These are phyloP conservation scores for fruit fly (Drosophila melanogaster) DNA, from an alignment of 1,140 invertebrate genomes.

Conservation along the genomic window DNA sequence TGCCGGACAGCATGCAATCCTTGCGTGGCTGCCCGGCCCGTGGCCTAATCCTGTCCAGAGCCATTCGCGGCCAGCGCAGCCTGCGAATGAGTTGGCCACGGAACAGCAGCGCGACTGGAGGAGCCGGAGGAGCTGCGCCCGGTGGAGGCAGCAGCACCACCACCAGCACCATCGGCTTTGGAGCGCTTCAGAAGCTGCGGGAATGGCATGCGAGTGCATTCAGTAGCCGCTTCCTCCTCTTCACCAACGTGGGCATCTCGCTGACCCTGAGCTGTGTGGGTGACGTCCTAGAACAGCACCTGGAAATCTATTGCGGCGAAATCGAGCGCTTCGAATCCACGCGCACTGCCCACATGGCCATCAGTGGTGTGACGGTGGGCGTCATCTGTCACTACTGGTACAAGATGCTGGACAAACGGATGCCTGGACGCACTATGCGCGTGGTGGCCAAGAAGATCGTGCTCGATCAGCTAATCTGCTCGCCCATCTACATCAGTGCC, in stretches of 20 bases:
- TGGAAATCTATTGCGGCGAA: slow-evolving; percentile 89
- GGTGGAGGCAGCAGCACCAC: slow-evolving; percentile 1
- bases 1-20: slow-evolving; percentile 35
- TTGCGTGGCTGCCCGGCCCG: slow-evolving; percentile 22
- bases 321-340: slow-evolving; percentile 87
- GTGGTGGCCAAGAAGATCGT: slow-evolving; percentile 93
- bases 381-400: slow-evolving; percentile 95
- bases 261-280: slow-evolving; percentile 90
- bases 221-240: slow-evolving; percentile 90
- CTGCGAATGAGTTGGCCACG: slow-evolving; percentile 23
- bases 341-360: slow-evolving; percentile 91
- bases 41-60: slow-evolving; percentile 26
- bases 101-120: slow-evolving; percentile 2
- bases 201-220: slow-evolving; percentile 85
- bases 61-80: slow-evolving; percentile 20
- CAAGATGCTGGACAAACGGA: slow-evolving; percentile 87
- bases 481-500: slow-evolving; percentile 91
- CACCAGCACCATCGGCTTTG: not conserved
- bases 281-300: slow-evolving; percentile 93
- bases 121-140: slow-evolving; percentile 1
- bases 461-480: slow-evolving; percentile 94
- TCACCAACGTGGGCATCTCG: slow-evolving; percentile 95
- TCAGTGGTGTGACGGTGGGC: slow-evolving; percentile 91
- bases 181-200: slow-evolving; percentile 46
- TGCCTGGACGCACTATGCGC: slow-evolving; percentile 88